Evolutionary conservation across 1,140 invertebrate genomes (phyloP).

Genomic region (Lucilia cuprina): DNA sequence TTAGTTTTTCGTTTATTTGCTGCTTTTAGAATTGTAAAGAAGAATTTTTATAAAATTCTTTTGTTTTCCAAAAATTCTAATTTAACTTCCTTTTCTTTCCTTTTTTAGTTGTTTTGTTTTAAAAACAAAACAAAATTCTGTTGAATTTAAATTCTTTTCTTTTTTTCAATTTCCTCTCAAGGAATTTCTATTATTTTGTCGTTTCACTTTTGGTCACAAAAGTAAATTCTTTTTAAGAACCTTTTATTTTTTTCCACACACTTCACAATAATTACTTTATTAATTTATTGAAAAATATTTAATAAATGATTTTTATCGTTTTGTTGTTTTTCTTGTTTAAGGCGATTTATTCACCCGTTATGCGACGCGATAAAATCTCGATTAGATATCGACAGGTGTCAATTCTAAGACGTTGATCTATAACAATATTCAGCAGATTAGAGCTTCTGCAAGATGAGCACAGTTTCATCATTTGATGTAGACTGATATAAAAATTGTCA

Average conservation of each 20-base stretch:
- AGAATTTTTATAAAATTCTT: no score
- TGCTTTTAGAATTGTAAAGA: no score
- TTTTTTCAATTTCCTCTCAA: no score
- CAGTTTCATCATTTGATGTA: constrained; percentile 61
- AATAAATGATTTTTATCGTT: neutral
- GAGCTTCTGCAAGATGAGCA: constrained; percentile 57
- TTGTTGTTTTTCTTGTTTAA: neutral
- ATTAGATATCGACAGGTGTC: constrained; percentile 63
- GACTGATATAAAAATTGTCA: constrained; percentile 46
- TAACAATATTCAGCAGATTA: constrained; percentile 58
- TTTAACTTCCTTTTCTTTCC: no score
- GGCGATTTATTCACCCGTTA: constrained; percentile 53
- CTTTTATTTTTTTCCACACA: constrained; percentile 6
- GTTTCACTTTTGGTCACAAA: neutral
- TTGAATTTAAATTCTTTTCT: no score
- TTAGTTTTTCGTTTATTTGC: no score
- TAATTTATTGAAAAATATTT: no score
- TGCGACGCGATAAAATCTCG: constrained; percentile 59
- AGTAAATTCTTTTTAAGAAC: neutral
- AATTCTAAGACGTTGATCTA: constrained; percentile 61
- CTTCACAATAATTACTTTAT: constrained; percentile 1
- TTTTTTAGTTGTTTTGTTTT: no score
- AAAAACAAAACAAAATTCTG: no score
- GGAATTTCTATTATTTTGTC: neutral
- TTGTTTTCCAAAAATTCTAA: no score